Evolutionary conservation across 2,113 vertebrate species (phyloP).

Genomic region (Xiphias gladius): DNA sequence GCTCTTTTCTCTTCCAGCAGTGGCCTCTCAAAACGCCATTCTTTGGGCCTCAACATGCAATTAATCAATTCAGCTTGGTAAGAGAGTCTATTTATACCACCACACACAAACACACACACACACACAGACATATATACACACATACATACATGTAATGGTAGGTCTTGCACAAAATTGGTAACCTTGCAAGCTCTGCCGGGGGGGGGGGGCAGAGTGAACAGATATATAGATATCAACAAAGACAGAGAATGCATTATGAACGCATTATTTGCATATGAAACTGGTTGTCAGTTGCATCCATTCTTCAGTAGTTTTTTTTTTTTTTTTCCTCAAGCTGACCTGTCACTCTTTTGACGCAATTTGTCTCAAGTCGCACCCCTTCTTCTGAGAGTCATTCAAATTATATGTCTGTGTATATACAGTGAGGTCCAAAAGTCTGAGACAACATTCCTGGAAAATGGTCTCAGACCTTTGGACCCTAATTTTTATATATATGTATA

Average conservation of each 20-base stretch:
- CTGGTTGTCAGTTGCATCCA: no score
- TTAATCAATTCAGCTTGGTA: constrained; percentile 80
- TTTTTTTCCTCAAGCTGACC: no score
- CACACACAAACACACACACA: constrained; percentile 57
- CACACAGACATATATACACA: constrained; percentile 68
- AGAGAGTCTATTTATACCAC: constrained; percentile 74
- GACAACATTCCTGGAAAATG: no score
- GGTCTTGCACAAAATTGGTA: constrained; percentile 42
- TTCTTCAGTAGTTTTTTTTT: no score
- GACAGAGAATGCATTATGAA: neutral
- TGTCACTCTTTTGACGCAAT: no score
- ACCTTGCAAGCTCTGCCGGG: constrained; percentile 22
- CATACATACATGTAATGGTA: constrained; percentile 77
- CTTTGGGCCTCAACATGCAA: constrained; percentile 72
- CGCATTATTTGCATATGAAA: no score
- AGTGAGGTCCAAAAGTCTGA: no score
- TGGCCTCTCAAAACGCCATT: constrained; percentile 67
- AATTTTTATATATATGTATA: no score
- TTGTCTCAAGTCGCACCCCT: no score
- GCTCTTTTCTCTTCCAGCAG: constrained; percentile 64
- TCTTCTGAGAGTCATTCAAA: no score
- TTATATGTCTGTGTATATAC: no score
- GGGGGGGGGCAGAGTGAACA: neutral
- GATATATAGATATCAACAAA: constrained; percentile 24
- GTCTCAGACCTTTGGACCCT: no score